Evolutionary conservation across 2,797 vertebrate species (phyloP), one percentile per base, ranked within the genome.

Genomic region (Acanthurus tractus): DNA sequence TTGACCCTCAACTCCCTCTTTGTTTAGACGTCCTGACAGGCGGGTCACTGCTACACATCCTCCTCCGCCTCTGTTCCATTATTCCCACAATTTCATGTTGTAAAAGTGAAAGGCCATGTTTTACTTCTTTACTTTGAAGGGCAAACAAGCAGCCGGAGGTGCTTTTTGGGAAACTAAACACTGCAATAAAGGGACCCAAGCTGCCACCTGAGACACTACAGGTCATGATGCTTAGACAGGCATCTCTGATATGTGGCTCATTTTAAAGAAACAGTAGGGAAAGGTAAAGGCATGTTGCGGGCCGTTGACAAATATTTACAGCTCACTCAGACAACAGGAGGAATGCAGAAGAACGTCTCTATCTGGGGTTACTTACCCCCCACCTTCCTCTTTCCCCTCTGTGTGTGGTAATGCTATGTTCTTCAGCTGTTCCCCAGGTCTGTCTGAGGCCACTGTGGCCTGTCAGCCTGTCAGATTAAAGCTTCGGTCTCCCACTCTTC

Each of bases 101-200:
- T 94, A 92, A 90, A 92, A 91, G 92, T 93, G 91, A 93, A 94
- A 91, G 88, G 86, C 89, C 89, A 91, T 86, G 91, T 94, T 93
- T 93, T 84, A 87, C 86, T 91, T 93, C 83, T 91, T 92, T 89
- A 88, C 88, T 89, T 89, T 91, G 79, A 88, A 90, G 83, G 86
- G 89, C 84, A 94, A 94, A 93, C 88, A 92, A 86, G 86, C 61
- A 69, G 75, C 77, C 69, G 59, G 87, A 88, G 90, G 82, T 84
- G 77, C 67, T 79, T 86, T 84, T 83, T 72, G 70, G 79, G 86
- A 89, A 91, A 90, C 87, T 82, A 92, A 93, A 94, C 87, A 90
- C 82, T 78, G 81, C 74, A 76, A 85, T 87, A 88, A 92, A 85
- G 76, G 56, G 75, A 65, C 63, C 56, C 1, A 1, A 65, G 53